Percentiles rank a stretch among this genome's conserved stretches.
phyloP scores from a whole-genome alignment of 1,140 invertebrate species.

The Bombyx mori region DNA sequence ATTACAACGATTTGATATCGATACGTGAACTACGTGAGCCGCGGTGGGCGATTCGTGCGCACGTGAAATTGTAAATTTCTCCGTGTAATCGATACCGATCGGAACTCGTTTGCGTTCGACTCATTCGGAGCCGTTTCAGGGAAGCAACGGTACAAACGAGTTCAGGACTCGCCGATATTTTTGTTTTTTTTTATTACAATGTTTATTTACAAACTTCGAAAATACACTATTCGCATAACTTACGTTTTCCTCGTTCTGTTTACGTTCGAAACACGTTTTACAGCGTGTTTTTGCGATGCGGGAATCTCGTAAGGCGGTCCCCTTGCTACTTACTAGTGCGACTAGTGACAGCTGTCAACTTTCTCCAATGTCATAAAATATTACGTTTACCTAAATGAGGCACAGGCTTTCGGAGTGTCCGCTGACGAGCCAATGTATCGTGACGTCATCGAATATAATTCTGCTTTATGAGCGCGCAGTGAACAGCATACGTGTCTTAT shows the following conservation, averaged over 20 bases:
- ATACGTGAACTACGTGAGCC: too few relatives aligned
- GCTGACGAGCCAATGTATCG: too few relatives aligned
- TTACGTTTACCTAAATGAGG: too few relatives aligned
- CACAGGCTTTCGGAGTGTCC: too few relatives aligned
- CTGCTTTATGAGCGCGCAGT: neutral
- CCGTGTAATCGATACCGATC: constrained; percentile 37
- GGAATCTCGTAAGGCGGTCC: too few relatives aligned
- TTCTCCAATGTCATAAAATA: too few relatives aligned
- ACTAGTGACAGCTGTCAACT: too few relatives aligned
- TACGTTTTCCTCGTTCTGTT: constrained; percentile 36
- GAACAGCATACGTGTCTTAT: constrained; percentile 32
- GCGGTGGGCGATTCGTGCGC: neutral
- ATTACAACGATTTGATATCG: constrained; percentile 3
- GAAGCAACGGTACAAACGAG: constrained; percentile 57
- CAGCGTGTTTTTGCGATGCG: constrained; percentile 4
- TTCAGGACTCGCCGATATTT: constrained; percentile 12
- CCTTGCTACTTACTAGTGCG: too few relatives aligned
- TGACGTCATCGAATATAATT: too few relatives aligned
- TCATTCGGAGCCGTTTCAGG: constrained; percentile 37
- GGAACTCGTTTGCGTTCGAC: constrained; percentile 28
- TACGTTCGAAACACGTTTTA: constrained; percentile 24
- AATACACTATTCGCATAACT: constrained; percentile 3
- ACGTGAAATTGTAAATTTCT: constrained; percentile 16
- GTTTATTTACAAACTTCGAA: constrained; percentile 51
- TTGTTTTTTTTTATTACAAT: neutral